Base-by-base conservation (phyloP, 2,113 vertebrate genomes). In the Chaenocephalus aceratus region DNA sequence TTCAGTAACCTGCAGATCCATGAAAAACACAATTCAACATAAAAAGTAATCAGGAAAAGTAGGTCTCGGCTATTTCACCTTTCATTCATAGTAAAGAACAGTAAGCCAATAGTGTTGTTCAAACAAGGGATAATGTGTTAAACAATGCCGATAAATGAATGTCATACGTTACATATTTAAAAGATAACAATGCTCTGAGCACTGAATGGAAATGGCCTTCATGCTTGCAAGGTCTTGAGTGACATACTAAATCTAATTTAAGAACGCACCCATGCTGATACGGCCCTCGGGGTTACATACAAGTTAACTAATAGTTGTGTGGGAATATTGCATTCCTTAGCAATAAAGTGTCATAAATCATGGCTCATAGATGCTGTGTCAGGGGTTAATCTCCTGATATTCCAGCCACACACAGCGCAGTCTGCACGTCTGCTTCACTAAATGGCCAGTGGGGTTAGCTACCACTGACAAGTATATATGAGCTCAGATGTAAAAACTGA, bases 401-500 rank as follows among this genome's bases (percentile, higher is more conserved):
- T 68, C 51, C 72, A 65, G 53, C 70, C 49, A 26, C 26, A 49
- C 7, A 23, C 46, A 82, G 62, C 46, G 16, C 3, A 49, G 63
- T 64, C 34, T 72, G 44, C 36, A 60, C 72, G 69, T 79, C 73
- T 81, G 75, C 21, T 67, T 78, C 74, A 51, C 72, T 79, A 57
- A 86, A 87, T 75, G 75, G 73, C 78, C 75, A 72, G 49, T 61
- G 52, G 88, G 64, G 60, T 82, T 62, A 61, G 75, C 65, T 73
- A 66, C 53, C 75, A 51, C 45, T 75, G 72, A 82, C 69, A 83
- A 77, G 72, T 56, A 62, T 56, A 62, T 23, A 76, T 74, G 73
- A 87, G 66, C 74, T 73, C 23, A 59, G 72, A 88, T 58, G 71
- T 77, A 86, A 87, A 82, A 86, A 68, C 74, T 69, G 80, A 89